These are phyloP conservation scores for Pogoniulus pusillus DNA, from an alignment of 2,797 vertebrate genomes.

Conservation along the genomic window DNA sequence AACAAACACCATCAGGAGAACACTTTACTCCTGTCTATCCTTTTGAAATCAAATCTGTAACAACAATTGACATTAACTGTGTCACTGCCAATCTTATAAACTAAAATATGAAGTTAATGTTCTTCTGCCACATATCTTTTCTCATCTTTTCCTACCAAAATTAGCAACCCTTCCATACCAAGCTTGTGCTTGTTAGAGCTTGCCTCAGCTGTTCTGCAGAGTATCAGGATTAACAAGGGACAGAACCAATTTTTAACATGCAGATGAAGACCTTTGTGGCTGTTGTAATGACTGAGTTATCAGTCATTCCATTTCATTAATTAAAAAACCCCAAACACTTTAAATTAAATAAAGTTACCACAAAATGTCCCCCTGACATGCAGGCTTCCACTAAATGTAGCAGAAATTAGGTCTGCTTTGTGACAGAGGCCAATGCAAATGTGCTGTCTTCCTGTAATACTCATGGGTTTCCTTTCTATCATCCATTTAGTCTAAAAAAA, in stretches of 20 bases:
- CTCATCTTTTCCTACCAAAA: background rate
- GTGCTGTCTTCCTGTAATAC: background rate
- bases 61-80: background rate
- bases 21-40: background rate
- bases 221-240: background rate
- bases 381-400: background rate
- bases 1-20: background rate
- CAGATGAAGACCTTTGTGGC: background rate
- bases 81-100: background rate
- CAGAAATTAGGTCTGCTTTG: background rate
- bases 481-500: slow-evolving; percentile 15
- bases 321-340: background rate
- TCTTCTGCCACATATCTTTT: background rate
- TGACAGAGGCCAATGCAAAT: slow-evolving; percentile 7
- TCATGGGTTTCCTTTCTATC: background rate
- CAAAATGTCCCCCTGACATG: background rate
- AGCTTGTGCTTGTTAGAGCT: background rate
- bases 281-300: background rate
- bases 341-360: background rate
- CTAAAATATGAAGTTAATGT: background rate
- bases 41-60: background rate
- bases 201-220: background rate
- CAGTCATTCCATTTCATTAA: background rate
- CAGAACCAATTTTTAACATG: background rate
- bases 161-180: background rate